These are phyloP conservation scores for Phaethon lepturus DNA, from an alignment of 2,113 vertebrate genomes.

Conservation along the genomic window DNA sequence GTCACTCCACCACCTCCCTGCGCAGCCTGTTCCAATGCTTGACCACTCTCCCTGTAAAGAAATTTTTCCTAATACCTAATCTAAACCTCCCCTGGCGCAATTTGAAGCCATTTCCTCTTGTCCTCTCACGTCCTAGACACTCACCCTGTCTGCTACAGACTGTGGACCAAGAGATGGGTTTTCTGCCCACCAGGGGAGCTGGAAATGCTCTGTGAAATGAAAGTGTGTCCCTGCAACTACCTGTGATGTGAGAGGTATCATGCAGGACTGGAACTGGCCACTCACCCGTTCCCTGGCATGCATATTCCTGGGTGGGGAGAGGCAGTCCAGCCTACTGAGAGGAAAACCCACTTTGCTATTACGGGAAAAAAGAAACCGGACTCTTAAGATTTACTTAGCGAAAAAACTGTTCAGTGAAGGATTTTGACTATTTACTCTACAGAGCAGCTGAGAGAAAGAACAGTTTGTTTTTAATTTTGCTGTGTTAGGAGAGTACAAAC, in stretches of 20 bases:
- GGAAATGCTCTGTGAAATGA: background rate
- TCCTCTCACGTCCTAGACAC: too few species aligned
- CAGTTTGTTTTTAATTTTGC: slow-evolving; percentile 15
- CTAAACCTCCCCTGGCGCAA: too few species aligned
- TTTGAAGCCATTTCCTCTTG: too few species aligned
- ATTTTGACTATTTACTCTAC: slow-evolving; percentile 16
- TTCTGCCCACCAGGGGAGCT: rapidly evolving
- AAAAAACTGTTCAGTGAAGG: background rate
- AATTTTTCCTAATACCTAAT: too few species aligned
- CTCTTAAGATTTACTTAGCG: background rate
- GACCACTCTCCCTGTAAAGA: too few species aligned
- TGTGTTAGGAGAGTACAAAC: background rate
- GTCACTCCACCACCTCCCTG: too few species aligned
- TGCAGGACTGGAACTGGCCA: background rate
- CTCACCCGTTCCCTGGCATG: background rate
- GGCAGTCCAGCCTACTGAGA: background rate
- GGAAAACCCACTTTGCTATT: background rate
- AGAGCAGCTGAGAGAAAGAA: background rate
- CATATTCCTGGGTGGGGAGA: background rate
- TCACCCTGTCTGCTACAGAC: background rate
- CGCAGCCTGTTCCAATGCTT: too few species aligned
- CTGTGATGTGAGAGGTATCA: background rate
- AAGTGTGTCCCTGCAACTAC: background rate
- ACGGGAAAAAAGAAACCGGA: background rate
- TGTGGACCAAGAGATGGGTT: rapidly evolving